Base-by-base conservation (phyloP, 2,888 invertebrate species). In the Tetramorium bicarinatum region DNA sequence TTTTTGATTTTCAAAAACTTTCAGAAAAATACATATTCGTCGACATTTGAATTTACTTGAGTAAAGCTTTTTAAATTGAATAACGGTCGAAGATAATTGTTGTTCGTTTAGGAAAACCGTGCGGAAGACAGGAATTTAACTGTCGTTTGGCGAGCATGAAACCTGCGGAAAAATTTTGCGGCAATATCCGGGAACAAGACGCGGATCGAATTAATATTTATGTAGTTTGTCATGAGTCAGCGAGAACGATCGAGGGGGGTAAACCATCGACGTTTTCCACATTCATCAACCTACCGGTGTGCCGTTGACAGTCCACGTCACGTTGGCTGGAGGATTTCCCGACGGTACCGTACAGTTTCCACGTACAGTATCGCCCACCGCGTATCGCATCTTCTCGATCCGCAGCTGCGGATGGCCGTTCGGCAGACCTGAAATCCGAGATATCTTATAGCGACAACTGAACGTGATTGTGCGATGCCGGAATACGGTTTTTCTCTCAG, bases 291-390 rank as follows among this genome's bases (percentile, higher is more conserved):
- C 79, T 94, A 95, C 95, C 94, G 91, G 91, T 91, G 89, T 90
- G 89, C 96, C 97, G 93, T 97, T 97, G 77, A 97, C 95, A 87
- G 96, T 96, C 95, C 97, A 97, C 69, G 97, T 97, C 91, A 97
- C 95, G 94, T 97, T 97, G 74, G 96, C 96, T 18, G 97, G 95
- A 38, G 97, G 97, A 94, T 96, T 96, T 74, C 97, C 96, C 21
- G 96, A 96, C 21, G 97, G 97, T 34, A 97, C 96, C 11, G 96
- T 96, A 92, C 97, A 97, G 85, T 97, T 97, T 62, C 96, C 97
- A 83, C 96, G 96, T 87, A 97, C 95, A 18, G 96, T 96, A 85
- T 97, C 97, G 4, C 97, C 97, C 84, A 97, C 96, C 86, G 97
- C 97, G 94, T 97, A 96, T 95, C 97, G 96, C 90, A 96, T 96